Evolutionary conservation across 2,888 invertebrate species (phyloP).

Genomic region (Noctua comes): DNA sequence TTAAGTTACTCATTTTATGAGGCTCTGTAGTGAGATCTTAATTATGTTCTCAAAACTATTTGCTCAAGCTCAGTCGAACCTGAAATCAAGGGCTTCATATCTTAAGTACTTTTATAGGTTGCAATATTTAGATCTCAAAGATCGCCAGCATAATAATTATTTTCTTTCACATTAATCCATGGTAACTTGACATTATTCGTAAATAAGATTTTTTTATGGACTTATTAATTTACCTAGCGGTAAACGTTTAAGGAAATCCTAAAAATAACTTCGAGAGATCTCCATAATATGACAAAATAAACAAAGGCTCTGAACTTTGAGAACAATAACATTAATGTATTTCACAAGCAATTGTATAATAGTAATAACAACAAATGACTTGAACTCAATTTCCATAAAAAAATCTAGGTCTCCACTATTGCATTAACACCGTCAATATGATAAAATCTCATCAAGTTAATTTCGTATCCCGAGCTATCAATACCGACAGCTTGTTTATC

Average conservation of each 20-base stretch:
- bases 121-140: not conserved
- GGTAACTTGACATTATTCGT: not conserved
- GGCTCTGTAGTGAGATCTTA: not conserved
- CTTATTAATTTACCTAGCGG: not conserved
- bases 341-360: constrained; percentile 22
- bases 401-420: constrained; percentile 18
- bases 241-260: not conserved
- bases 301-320: constrained; percentile 25
- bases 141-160: not conserved
- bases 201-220: not conserved
- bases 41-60: constrained; percentile 2
- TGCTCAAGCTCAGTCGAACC: not conserved
- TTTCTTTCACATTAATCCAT: not conserved
- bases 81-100: not conserved
- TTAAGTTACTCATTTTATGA: constrained; percentile 7
- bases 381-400: constrained; percentile 20
- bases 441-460: constrained; percentile 44
- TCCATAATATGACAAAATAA: not conserved
- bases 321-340: constrained; percentile 1
- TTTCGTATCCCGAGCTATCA: constrained; percentile 52
- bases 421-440: constrained; percentile 15
- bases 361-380: constrained; percentile 13
- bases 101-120: not conserved
- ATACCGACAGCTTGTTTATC: constrained; percentile 71
- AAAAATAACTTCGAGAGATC: constrained; percentile 12